phyloP scores from a whole-genome alignment of 2,113 vertebrate species.

The Gymnarchus niloticus region DNA sequence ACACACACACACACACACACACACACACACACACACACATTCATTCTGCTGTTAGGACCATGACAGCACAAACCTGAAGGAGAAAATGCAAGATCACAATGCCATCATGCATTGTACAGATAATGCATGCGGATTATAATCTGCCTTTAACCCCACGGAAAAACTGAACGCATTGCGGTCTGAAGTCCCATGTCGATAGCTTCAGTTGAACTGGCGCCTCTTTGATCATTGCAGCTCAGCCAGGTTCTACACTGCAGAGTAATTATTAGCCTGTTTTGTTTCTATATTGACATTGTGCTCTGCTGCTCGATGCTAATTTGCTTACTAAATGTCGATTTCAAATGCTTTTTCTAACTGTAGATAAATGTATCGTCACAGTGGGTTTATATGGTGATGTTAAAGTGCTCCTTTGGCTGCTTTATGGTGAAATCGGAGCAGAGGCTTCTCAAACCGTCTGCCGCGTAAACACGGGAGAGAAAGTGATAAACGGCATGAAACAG shows the following conservation, averaged over 20 bases:
- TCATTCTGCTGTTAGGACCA: neutral
- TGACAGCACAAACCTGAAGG: neutral
- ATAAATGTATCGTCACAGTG: neutral
- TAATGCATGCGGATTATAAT: slow-evolving; percentile 37
- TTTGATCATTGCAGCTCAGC: slow-evolving; percentile 30
- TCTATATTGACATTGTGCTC: slow-evolving; percentile 44
- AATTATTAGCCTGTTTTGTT: slow-evolving; percentile 29
- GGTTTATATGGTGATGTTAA: slow-evolving; percentile 11
- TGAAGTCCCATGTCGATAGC: slow-evolving; percentile 42
- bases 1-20: neutral
- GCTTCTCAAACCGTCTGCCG: neutral
- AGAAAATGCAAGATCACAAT: neutral
- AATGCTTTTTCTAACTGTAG: slow-evolving; percentile 20
- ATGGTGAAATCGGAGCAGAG: neutral
- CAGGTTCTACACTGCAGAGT: neutral
- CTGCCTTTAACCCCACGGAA: slow-evolving; percentile 42
- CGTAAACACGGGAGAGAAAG: neutral
- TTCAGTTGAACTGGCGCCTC: slow-evolving; percentile 39
- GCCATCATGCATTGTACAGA: slow-evolving; percentile 36
- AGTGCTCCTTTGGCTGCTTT: neutral
- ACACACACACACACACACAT: neutral
- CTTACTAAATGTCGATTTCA: slow-evolving; percentile 31
- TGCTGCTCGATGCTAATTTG: slow-evolving; percentile 42
- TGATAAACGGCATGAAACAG: neutral
- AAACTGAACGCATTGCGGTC: slow-evolving; percentile 37